phyloP scores from a whole-genome alignment of 2,888 invertebrate genomes.

The Nymphalis polychloros region DNA sequence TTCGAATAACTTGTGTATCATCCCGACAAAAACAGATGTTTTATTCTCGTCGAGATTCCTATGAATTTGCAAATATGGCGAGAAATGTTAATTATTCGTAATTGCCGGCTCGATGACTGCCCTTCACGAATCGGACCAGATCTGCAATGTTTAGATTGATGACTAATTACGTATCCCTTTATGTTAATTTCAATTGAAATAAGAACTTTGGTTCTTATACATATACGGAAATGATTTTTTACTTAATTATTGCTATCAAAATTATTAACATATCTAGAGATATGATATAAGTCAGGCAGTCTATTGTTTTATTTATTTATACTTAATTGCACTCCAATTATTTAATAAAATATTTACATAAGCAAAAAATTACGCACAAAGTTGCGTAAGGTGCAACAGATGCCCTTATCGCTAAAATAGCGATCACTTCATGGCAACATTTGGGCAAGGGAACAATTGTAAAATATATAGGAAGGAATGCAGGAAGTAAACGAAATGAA shows the following conservation, averaged over 20 bases:
- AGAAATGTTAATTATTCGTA: conserved; percentile 52
- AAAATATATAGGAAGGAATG: too few species aligned
- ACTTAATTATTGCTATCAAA: not conserved
- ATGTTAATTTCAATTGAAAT: conserved; percentile 4
- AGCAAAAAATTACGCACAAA: too few species aligned
- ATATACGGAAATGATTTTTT: not conserved
- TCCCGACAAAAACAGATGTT: conserved; percentile 21
- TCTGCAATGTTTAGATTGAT: conserved; percentile 12
- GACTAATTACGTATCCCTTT: conserved; percentile 13
- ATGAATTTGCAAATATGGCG: conserved; percentile 45
- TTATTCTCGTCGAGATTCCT: conserved; percentile 20
- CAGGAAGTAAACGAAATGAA: too few species aligned
- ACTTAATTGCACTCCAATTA: too few species aligned
- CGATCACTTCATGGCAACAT: too few species aligned
- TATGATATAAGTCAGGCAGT: too few species aligned
- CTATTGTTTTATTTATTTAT: too few species aligned
- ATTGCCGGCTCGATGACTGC: conserved; percentile 48
- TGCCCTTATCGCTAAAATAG: too few species aligned
- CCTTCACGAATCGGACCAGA: conserved; percentile 32
- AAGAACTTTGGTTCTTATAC: not conserved
- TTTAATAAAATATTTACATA: too few species aligned
- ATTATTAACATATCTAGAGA: too few species aligned
- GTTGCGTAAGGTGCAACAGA: too few species aligned
- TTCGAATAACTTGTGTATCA: conserved; percentile 9
- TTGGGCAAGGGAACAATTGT: too few species aligned